Evolutionary conservation across 2,797 vertebrate genomes (phyloP).

Genomic region (Hippoglossus hippoglossus): DNA sequence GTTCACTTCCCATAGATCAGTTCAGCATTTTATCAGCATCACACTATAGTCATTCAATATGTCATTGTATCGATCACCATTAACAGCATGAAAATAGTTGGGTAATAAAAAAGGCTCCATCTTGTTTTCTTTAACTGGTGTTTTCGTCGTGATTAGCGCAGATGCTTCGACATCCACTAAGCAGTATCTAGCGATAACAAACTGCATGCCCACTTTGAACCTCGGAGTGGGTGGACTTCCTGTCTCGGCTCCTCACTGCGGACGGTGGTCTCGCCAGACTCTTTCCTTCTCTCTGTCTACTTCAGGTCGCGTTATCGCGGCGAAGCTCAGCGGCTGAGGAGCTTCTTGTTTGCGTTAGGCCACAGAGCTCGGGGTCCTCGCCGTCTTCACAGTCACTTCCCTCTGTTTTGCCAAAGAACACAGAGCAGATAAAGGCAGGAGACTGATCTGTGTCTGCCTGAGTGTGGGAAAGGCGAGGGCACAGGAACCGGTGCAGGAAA

Average conservation of each 20-base stretch:
- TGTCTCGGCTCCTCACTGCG: slow-evolving; percentile 74
- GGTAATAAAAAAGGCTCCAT: neutral
- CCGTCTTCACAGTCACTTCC: slow-evolving; percentile 91
- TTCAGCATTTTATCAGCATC: neutral
- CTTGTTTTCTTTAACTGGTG: slow-evolving; percentile 11
- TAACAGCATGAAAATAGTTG: neutral
- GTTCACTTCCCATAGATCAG: neutral
- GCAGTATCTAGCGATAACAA: slow-evolving; percentile 65
- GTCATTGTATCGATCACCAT: neutral
- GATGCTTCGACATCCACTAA: slow-evolving; percentile 37
- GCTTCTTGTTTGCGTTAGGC: slow-evolving; percentile 72
- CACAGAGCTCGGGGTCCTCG: slow-evolving; percentile 76
- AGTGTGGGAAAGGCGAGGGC: slow-evolving; percentile 89
- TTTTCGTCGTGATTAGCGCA: slow-evolving; percentile 40
- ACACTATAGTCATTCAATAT: neutral
- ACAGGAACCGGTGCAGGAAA: slow-evolving; percentile 78
- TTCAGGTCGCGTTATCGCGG: slow-evolving; percentile 67
- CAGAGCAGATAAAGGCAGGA: slow-evolving; percentile 85
- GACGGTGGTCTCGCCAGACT: slow-evolving; percentile 55
- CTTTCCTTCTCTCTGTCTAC: slow-evolving; percentile 40
- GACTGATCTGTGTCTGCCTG: slow-evolving; percentile 73
- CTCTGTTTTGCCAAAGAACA: slow-evolving; percentile 91
- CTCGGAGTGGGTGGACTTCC: slow-evolving; percentile 77
- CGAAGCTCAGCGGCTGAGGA: slow-evolving; percentile 50
- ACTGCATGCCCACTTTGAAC: slow-evolving; percentile 50